These are phyloP conservation scores for Machimus rusticus DNA, from an alignment of 2,888 invertebrate genomes.

Conservation along the genomic window DNA sequence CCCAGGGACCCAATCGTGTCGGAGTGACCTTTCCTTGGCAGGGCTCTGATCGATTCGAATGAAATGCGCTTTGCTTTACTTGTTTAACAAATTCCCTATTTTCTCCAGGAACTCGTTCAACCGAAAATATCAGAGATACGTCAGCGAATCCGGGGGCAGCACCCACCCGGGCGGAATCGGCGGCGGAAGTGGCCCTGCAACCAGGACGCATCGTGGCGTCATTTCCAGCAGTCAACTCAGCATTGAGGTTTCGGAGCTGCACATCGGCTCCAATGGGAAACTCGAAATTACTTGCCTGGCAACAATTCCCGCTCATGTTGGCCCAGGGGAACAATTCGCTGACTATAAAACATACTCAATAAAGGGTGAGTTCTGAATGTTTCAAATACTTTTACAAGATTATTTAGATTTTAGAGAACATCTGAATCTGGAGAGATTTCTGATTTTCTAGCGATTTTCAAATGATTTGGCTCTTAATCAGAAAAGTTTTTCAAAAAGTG, in stretches of 20 bases:
- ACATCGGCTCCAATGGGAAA: slow-evolving; percentile 73
- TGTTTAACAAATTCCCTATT: slow-evolving; percentile 32
- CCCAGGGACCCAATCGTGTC: background rate
- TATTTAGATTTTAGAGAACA: background rate
- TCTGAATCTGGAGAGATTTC: background rate
- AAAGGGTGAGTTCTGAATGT: slow-evolving; percentile 67
- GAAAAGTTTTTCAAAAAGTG: background rate
- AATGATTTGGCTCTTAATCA: background rate
- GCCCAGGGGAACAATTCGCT: slow-evolving; percentile 75
- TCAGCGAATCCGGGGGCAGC: slow-evolving; percentile 43
- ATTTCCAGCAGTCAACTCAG: slow-evolving; percentile 74
- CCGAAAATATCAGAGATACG: slow-evolving; percentile 58
- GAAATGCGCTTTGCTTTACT: slow-evolving; percentile 1
- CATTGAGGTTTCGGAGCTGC: slow-evolving; percentile 76
- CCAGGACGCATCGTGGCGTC: slow-evolving; percentile 56
- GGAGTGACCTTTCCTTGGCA: background rate
- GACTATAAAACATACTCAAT: slow-evolving; percentile 77
- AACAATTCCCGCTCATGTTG: slow-evolving; percentile 79
- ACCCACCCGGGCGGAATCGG: background rate
- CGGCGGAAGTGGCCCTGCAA: slow-evolving; percentile 2
- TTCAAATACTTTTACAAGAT: background rate
- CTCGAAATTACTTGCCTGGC: slow-evolving; percentile 78
- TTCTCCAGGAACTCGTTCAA: slow-evolving; percentile 57
- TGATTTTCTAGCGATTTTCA: background rate
- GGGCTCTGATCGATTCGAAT: slow-evolving; percentile 7